Percentiles rank a stretch among this genome's conserved stretches.
Conservation (phyloP, 2,888 invertebrate genomes). For the Chirona hameri region DNA sequence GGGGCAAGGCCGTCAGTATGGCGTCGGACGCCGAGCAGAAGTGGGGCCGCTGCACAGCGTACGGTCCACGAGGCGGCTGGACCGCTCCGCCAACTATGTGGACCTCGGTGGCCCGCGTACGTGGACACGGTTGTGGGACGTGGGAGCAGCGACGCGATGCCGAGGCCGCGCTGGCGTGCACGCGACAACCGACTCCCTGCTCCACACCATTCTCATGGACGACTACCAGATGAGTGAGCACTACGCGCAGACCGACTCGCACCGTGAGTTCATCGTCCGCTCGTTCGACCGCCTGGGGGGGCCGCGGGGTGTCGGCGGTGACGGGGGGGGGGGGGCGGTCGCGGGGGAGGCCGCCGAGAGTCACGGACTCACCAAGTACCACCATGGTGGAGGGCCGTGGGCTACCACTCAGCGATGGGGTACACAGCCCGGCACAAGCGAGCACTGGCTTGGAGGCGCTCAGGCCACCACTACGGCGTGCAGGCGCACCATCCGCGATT, state of each 20-base stretch:
- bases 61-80: background rate
- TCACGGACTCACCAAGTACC: constrained; percentile 35
- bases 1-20: background rate
- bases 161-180: background rate
- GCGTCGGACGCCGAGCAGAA: background rate
- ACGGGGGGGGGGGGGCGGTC: no score
- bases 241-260: constrained; percentile 32
- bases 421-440: constrained; percentile 29
- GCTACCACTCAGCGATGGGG: constrained; percentile 35
- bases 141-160: background rate
- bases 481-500: constrained; percentile 35
- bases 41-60: background rate
- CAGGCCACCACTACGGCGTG: constrained; percentile 31
- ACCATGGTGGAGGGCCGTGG: constrained; percentile 31
- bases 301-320: background rate
- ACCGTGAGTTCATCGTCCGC: constrained; percentile 33
- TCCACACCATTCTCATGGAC: constrained; percentile 25
- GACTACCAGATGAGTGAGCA: constrained; percentile 34
- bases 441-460: constrained; percentile 32
- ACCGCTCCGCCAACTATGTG: background rate
- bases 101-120: background rate
- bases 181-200: background rate
- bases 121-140: background rate
- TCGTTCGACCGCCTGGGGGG: constrained; percentile 31
- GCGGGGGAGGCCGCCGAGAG: constrained; percentile 25